Evolutionary conservation across 2,797 vertebrate species (phyloP), one percentile per base, ranked within the genome.

Genomic region (Tolypeutes matacus): DNA sequence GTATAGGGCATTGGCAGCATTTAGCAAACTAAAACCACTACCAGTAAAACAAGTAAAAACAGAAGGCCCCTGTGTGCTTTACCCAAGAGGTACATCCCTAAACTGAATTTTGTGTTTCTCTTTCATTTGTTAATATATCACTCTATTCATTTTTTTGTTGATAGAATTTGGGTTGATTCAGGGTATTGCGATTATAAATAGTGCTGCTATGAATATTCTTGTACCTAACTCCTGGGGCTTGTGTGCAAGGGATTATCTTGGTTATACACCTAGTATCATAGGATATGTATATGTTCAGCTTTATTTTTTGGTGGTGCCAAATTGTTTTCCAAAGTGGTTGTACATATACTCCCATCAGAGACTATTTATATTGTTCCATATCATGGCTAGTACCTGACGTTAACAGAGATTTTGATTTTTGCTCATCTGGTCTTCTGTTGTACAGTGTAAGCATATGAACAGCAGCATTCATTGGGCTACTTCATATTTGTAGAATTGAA

Each of bases 261-360:
- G 8, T 42, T 81, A 8, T 84, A 27, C 7, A 20, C 23, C 39
- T 60, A 29, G 67, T 58, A 75, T 73, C 18, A 18, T 31, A 64
- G 49, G 18, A 25, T 92, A 46, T 56, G n/a, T 89, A 56, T 64
- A n/a, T 72, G 3, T 92, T 80, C 51, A 87, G n/a, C 25, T 96
- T 78, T 80, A 60, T 73, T 96, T 78, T 96, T 91, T 93, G 72
- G 18, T 67, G 51, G 14, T 85, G n/a, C 84, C 78, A 95, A 17
- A 56, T 62, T 82, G 25, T 84, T 88, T 75, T 80, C 25, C 49
- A 72, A 7, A 65, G 29, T 86, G 46, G 27, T 51, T 86, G 9
- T 90, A 51, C 11, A 64, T 73, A 42, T 15, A 34, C 42, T 70
- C 1, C 4, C 31, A 15, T 76, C 23, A 83, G 64, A 69, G 49